Evolutionary conservation across 1,140 invertebrate species (phyloP).

Genomic region (Trichomalopsis sarcophagae): DNA sequence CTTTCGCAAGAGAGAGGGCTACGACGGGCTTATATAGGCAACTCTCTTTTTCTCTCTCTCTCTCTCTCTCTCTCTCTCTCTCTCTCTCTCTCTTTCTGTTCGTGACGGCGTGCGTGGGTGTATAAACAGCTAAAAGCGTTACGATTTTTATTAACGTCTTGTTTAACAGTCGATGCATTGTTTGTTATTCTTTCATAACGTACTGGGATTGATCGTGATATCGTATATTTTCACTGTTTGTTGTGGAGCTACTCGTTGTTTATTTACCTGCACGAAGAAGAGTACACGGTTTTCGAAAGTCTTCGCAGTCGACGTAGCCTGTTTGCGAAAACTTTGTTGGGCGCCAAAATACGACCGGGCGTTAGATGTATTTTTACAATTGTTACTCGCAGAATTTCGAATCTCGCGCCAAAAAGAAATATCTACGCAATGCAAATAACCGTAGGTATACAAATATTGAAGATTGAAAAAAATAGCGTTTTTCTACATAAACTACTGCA

Average conservation of each 20-base stretch:
- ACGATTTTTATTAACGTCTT: slow-evolving; percentile 1
- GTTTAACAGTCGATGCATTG: neutral
- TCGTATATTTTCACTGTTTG: neutral
- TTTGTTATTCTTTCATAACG: neutral
- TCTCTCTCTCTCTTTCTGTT: neutral
- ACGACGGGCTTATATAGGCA: neutral
- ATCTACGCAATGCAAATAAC: no score
- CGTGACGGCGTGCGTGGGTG: neutral
- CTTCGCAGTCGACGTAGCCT: neutral
- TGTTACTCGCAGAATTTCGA: no score
- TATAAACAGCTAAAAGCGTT: neutral
- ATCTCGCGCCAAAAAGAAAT: no score
- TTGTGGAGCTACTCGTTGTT: neutral
- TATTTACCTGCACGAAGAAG: neutral
- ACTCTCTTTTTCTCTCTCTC: neutral
- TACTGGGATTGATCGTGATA: neutral
- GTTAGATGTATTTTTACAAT: no score
- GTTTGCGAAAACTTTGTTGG: no score
- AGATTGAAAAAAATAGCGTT: no score
- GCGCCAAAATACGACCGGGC: no score
- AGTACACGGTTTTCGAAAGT: neutral
- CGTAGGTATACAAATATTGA: no score
- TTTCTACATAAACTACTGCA: no score
- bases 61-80: neutral
- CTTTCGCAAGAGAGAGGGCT: neutral